A percentile compares a stretch with the other conserved stretches of the same genome.
Conservation (phyloP, 2,113 vertebrate species). For the Psettodes erumei region DNA sequence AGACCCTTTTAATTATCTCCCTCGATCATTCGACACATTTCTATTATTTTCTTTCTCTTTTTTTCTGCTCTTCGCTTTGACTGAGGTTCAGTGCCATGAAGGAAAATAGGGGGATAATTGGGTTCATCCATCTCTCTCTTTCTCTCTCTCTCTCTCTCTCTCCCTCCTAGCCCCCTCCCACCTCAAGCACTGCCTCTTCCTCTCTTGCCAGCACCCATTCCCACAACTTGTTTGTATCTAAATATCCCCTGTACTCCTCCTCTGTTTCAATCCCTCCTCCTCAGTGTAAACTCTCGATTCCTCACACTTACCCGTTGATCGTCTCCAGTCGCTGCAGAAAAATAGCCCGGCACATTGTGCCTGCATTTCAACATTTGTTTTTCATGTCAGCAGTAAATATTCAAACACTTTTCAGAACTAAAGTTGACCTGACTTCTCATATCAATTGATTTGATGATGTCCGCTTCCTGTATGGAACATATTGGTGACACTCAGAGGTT, state of each 20-base stretch:
- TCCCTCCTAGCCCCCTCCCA: slow-evolving; percentile 20
- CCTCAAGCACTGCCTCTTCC: neutral
- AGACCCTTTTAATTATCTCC: slow-evolving; percentile 79
- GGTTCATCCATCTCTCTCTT: slow-evolving; percentile 79
- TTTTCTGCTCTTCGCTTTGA: slow-evolving; percentile 57
- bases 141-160: slow-evolving; percentile 64
- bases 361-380: neutral
- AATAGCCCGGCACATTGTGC: neutral
- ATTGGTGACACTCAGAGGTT: neutral
- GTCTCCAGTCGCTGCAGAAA: neutral
- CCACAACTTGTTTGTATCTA: slow-evolving; percentile 4
- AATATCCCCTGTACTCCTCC: neutral
- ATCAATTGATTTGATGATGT: neutral
- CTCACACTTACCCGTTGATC: neutral
- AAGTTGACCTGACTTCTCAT: neutral
- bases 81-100: slow-evolving; percentile 52
- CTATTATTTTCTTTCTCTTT: slow-evolving; percentile 77
- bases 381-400: neutral
- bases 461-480: neutral
- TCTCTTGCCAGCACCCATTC: neutral
- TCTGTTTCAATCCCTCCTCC: neutral
- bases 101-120: slow-evolving; percentile 79
- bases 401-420: neutral
- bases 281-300: neutral
- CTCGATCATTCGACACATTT: slow-evolving; percentile 81